These are phyloP conservation scores for Nannoperca australis DNA, from an alignment of 2,797 vertebrate species.

Conservation along the genomic window DNA sequence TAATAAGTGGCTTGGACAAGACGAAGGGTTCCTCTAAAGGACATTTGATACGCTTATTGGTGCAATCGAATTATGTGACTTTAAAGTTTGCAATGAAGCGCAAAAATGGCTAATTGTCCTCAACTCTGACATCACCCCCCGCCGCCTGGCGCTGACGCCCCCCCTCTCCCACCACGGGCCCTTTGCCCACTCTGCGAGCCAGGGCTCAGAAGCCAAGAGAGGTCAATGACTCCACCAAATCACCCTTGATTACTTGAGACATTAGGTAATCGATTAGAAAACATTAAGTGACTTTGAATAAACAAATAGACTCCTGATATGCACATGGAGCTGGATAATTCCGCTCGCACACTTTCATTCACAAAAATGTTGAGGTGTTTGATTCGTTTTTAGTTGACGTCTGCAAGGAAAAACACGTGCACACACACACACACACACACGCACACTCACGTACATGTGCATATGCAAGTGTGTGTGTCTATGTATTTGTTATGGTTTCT, in stretches of 20 bases:
- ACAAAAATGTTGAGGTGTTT: conserved; percentile 41
- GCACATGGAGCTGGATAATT: conserved; percentile 36
- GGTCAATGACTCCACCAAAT: conserved; percentile 84
- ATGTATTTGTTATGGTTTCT: background rate
- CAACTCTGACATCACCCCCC: conserved; percentile 79
- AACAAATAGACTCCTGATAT: conserved; percentile 66
- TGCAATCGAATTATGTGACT: conserved; percentile 79
- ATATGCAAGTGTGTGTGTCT: too few species aligned
- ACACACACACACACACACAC: background rate
- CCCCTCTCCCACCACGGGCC: conserved; percentile 4
- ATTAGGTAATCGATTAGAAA: conserved; percentile 86
- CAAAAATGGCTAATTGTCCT: conserved; percentile 87
- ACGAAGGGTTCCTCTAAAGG: conserved; percentile 54
- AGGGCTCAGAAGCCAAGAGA: conserved; percentile 75
- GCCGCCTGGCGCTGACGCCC: conserved; percentile 68
- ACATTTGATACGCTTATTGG: conserved; percentile 70
- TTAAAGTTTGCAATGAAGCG: conserved; percentile 82
- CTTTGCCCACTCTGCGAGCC: conserved; percentile 62
- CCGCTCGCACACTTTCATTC: conserved; percentile 26
- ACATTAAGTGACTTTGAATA: conserved; percentile 82
- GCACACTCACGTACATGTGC: background rate
- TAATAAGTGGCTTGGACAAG: conserved; percentile 54
- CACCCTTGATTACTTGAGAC: conserved; percentile 83
- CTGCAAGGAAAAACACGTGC: conserved; percentile 10
- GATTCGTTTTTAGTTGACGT: conserved; percentile 22